These are phyloP conservation scores for Cataglyphis altisquamis DNA, from an alignment of 2,888 invertebrate species.

Conservation along the genomic window DNA sequence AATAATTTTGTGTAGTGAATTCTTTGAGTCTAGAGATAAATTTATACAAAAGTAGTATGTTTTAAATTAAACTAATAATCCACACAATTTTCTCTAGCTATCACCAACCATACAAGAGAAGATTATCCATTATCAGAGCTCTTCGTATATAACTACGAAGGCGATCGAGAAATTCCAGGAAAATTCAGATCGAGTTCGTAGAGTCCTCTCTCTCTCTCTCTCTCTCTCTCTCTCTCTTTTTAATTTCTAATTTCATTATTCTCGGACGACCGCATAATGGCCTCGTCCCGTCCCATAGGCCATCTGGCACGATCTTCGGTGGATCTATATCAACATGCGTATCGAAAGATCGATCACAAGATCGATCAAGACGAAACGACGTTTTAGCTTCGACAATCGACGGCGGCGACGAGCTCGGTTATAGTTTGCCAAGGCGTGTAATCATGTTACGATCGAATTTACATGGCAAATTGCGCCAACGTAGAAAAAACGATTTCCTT, in stretches of 20 bases:
- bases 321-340: constrained; percentile 74
- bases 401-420: constrained; percentile 46
- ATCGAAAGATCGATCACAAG: constrained; percentile 78
- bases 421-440: constrained; percentile 70
- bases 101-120: background rate
- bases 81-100: background rate
- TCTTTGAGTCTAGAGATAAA: background rate
- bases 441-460: constrained; percentile 79
- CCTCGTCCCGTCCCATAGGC: constrained; percentile 78
- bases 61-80: constrained; percentile 9
- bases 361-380: constrained; percentile 67
- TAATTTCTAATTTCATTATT: constrained; percentile 82
- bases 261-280: constrained; percentile 77
- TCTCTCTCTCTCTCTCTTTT: constrained; percentile 32
- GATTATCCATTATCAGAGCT: constrained; percentile 7
- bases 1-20: background rate
- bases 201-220: background rate
- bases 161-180: constrained; percentile 63
- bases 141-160: background rate
- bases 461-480: constrained; percentile 77
- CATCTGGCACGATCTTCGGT: constrained; percentile 83
- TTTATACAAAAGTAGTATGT: background rate
- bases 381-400: constrained; percentile 58
- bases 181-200: constrained; percentile 59
- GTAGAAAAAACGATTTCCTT: constrained; percentile 62